Conservation (phyloP, 2,797 vertebrate species). For the Urophycis tenuis region DNA sequence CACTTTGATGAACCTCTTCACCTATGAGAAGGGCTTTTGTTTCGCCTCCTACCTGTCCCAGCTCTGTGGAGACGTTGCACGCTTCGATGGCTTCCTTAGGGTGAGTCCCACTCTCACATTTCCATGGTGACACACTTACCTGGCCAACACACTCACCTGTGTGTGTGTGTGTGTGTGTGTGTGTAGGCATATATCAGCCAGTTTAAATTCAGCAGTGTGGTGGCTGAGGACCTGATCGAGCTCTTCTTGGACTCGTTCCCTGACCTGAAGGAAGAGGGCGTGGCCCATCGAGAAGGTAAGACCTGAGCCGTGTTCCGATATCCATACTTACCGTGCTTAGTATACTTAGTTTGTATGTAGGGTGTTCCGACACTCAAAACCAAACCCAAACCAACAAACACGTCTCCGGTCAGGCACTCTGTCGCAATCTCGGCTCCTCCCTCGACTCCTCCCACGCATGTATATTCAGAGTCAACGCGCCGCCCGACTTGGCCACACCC, state of each 20-base stretch:
- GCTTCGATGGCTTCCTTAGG: conserved; percentile 86
- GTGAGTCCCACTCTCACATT: conserved; percentile 60
- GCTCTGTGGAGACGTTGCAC: conserved; percentile 81
- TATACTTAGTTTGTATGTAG: too few species aligned
- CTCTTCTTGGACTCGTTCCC: conserved; percentile 89
- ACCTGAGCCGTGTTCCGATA: too few species aligned
- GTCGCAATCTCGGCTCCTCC: too few species aligned
- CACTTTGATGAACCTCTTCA: conserved; percentile 96
- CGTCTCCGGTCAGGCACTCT: too few species aligned
- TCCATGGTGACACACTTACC: conserved; percentile 2
- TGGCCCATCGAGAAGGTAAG: conserved; percentile 81
- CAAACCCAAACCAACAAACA: too few species aligned
- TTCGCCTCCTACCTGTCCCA: conserved; percentile 92
- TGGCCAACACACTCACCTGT: conserved; percentile 6
- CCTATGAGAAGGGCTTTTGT: conserved; percentile 97
- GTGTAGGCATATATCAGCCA: conserved; percentile 87
- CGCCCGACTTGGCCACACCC: too few species aligned
- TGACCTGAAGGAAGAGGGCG: conserved; percentile 79
- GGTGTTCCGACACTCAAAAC: too few species aligned
- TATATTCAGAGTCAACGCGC: too few species aligned
- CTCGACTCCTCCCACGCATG: too few species aligned
- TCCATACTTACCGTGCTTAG: too few species aligned
- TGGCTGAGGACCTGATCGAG: conserved; percentile 88
- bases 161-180: conserved; percentile 20
- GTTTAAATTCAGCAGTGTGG: conserved; percentile 89